Evolutionary conservation across 1,140 invertebrate species (phyloP).

Genomic region (Ips typographus): DNA sequence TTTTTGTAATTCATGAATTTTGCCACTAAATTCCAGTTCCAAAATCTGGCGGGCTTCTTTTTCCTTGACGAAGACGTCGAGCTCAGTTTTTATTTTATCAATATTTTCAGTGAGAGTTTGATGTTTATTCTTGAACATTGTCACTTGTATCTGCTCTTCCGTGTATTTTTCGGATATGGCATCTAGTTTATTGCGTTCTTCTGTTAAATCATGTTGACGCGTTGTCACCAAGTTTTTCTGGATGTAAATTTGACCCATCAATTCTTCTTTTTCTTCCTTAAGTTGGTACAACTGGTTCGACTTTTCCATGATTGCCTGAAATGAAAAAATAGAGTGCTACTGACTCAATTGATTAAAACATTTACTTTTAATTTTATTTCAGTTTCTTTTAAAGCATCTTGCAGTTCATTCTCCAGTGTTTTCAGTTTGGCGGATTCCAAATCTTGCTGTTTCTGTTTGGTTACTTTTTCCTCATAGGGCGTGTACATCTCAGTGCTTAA

Average conservation of each 20-base stretch:
- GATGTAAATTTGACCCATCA: background rate
- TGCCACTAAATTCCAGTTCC: background rate
- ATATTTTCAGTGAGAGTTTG: background rate
- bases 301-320: slow-evolving; percentile 1
- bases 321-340: background rate
- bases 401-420: background rate
- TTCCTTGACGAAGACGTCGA: too few species aligned
- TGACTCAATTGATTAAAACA: too few species aligned
- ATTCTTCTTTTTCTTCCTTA: background rate
- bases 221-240: background rate
- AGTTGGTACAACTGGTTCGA: background rate
- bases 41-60: background rate
- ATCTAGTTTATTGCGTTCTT: background rate
- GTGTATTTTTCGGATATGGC: background rate
- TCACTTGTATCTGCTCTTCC: background rate
- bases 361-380: too few species aligned
- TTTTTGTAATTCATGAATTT: background rate
- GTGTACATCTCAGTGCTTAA: too few species aligned
- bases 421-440: background rate
- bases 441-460: background rate
- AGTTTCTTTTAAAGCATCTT: background rate
- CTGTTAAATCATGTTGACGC: background rate
- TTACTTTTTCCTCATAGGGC: background rate
- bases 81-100: background rate
- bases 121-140: background rate